Evolutionary conservation across 2,113 vertebrate species (phyloP).

Genomic region (Polypterus bichir): DNA sequence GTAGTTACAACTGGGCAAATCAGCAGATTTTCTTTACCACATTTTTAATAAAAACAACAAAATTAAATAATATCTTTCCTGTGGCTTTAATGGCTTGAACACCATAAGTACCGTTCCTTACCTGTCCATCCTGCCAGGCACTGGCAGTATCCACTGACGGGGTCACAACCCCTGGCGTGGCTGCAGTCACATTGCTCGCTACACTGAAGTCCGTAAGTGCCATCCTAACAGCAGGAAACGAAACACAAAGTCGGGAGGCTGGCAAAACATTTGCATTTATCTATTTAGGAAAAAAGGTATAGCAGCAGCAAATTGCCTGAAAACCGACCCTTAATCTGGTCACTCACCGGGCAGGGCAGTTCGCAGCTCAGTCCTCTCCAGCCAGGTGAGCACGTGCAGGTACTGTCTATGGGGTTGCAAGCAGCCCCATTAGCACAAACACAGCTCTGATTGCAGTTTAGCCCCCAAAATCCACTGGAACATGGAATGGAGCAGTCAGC

Average conservation of each 20-base stretch:
- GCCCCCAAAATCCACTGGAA: slow-evolving; percentile 77
- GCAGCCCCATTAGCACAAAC: slow-evolving; percentile 69
- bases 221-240: slow-evolving; percentile 54
- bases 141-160: slow-evolving; percentile 79
- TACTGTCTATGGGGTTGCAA: slow-evolving; percentile 71
- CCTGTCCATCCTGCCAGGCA: slow-evolving; percentile 94
- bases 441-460: slow-evolving; percentile 78
- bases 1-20: no score
- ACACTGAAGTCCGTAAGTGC: slow-evolving; percentile 83
- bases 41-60: no score
- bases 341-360: slow-evolving; percentile 74
- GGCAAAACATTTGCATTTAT: slow-evolving; percentile 21
- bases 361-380: slow-evolving; percentile 79
- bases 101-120: slow-evolving; percentile 30
- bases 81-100: no score
- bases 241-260: background rate
- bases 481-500: slow-evolving; percentile 80
- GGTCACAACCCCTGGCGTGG: slow-evolving; percentile 81
- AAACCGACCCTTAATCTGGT: no score
- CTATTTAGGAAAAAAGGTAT: no score
- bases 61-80: no score
- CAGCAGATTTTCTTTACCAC: no score
- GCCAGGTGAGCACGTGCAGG: slow-evolving; percentile 74
- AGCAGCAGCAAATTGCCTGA: no score
- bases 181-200: slow-evolving; percentile 79